These are phyloP conservation scores for Glaucopsyche alexis DNA, from an alignment of 2,888 invertebrate genomes.

Conservation along the genomic window DNA sequence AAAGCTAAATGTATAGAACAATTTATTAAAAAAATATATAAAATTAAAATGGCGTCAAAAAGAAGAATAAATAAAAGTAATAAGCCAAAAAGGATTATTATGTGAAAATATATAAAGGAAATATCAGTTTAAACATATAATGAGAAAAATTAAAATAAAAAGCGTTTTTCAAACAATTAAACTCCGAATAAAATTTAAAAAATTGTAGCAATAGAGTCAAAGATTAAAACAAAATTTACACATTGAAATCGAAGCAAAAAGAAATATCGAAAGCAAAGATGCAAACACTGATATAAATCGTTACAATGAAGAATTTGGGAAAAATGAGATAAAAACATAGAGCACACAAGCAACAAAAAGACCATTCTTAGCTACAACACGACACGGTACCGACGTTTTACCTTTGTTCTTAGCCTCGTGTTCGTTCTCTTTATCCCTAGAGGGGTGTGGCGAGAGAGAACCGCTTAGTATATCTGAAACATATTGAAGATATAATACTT, in stretches of 20 bases:
- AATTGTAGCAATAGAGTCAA: not conserved
- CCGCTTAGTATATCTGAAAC: constrained; percentile 89
- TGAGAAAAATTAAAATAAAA: not conserved
- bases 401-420: constrained; percentile 89
- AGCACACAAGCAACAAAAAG: constrained; percentile 31
- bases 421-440: constrained; percentile 86
- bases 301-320: constrained; percentile 3
- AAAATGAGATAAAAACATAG: constrained; percentile 1
- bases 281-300: not conserved
- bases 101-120: not conserved
- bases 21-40: not conserved
- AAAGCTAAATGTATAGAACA: not conserved
- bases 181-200: not conserved
- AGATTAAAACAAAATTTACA: not conserved
- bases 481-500: constrained; percentile 46
- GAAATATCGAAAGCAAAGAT: not conserved
- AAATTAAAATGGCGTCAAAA: not conserved
- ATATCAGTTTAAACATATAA: not conserved
- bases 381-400: constrained; percentile 64
- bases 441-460: constrained; percentile 80
- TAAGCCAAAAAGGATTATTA: not conserved
- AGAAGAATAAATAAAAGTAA: not conserved
- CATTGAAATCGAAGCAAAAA: not conserved
- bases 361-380: constrained; percentile 45
- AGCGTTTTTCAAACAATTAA: not conserved